Evolutionary conservation across 2,113 vertebrate genomes (phyloP).

Genomic region (Macquaria ambigua): DNA sequence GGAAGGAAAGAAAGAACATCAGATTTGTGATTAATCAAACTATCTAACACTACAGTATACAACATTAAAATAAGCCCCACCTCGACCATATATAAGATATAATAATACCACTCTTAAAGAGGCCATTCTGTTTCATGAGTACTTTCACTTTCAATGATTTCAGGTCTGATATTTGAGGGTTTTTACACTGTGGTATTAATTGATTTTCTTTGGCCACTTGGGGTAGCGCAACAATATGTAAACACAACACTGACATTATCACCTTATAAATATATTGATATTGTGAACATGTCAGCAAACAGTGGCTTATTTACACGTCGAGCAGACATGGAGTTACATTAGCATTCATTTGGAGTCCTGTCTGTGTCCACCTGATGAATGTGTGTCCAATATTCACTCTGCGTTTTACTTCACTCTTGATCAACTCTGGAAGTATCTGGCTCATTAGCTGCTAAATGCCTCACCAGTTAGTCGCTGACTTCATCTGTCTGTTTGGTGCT

Average conservation of each 20-base stretch:
- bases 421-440: background rate
- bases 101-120: background rate
- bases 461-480: background rate
- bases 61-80: background rate
- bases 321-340: background rate
- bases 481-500: background rate
- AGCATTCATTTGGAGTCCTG: background rate
- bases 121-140: background rate
- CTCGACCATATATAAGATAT: background rate
- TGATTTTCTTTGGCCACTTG: background rate
- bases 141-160: background rate
- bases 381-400: background rate
- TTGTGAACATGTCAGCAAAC: background rate
- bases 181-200: background rate
- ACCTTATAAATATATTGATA: constrained; percentile 4
- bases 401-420: background rate
- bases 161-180: background rate
- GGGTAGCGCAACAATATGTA: background rate
- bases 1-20: background rate
- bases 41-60: background rate
- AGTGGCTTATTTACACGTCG: background rate
- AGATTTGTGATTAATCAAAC: background rate
- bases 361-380: background rate
- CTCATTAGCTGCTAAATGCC: background rate
- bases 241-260: constrained; percentile 5